A percentile compares a stretch with the other conserved stretches of the same genome.
phyloP scores from a whole-genome alignment of 2,888 invertebrate species.

The Lithophane ornitopus region DNA sequence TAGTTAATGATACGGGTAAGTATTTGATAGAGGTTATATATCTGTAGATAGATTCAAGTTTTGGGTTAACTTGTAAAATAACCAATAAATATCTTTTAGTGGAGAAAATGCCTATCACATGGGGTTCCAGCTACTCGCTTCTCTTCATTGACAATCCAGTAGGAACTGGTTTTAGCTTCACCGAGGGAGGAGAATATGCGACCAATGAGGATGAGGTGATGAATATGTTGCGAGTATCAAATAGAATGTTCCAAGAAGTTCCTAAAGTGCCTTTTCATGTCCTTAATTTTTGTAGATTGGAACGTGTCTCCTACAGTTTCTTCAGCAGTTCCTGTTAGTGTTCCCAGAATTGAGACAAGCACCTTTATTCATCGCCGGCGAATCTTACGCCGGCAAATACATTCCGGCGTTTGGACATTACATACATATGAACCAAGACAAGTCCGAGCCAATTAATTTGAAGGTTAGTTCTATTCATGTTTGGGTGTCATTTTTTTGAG shows the following conservation, averaged over 20 bases:
- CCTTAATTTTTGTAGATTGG: slow-evolving; percentile 45
- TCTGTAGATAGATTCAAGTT: not conserved
- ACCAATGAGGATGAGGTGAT: slow-evolving; percentile 61
- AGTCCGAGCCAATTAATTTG: slow-evolving; percentile 70
- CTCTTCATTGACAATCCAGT: slow-evolving; percentile 91
- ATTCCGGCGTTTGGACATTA: slow-evolving; percentile 77
- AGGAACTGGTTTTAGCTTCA: slow-evolving; percentile 75
- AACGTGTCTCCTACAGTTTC: slow-evolving; percentile 54
- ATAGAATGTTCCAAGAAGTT: slow-evolving; percentile 79
- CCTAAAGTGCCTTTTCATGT: slow-evolving; percentile 80
- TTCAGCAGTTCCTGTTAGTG: slow-evolving; percentile 64
- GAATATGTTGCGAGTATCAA: not conserved
- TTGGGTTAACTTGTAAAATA: not conserved
- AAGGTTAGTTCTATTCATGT: slow-evolving; percentile 28
- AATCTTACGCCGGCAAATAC: slow-evolving; percentile 89
- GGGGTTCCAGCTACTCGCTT: slow-evolving; percentile 77
- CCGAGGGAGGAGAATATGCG: slow-evolving; percentile 36
- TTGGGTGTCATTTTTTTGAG: not conserved
- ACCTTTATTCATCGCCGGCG: slow-evolving; percentile 85
- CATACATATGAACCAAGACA: slow-evolving; percentile 61
- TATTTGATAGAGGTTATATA: too few species aligned
- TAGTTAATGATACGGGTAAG: slow-evolving; percentile 30
- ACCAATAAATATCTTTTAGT: slow-evolving; percentile 26
- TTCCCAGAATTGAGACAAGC: slow-evolving; percentile 85
- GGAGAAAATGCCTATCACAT: slow-evolving; percentile 43